Evolutionary conservation across 2,113 vertebrate genomes (phyloP), one percentile per base, ranked within the genome.

Genomic region (Gyps fulvus): DNA sequence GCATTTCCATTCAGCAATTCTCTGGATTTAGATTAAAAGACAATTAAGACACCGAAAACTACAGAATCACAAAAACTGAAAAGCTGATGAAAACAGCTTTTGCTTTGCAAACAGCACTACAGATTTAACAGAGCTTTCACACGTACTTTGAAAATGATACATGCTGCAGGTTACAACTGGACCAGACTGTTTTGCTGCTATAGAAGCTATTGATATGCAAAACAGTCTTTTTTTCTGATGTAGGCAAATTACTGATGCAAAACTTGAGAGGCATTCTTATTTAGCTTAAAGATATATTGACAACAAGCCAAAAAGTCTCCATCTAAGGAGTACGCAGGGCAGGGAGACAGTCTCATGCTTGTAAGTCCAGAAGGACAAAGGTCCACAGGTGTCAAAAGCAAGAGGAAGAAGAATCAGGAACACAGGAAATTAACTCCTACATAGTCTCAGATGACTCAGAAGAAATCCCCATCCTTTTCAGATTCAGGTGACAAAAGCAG

Each of bases 91-190:
- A 74, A 29, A n/a, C 11, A 29, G 10, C 4, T 79, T 21, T 52
- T 55, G 14, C 22, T 43, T 42, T 76, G 23, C 34, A 62, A 76
- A 61, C 4, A 63, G 34, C 23, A 23, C 25, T 25, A 72, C 7
- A 90, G 16, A 69, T 69, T 32, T 31, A 59, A 77, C 12, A 65
- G 23, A 95, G 13, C 21, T 81, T 73, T 90, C 27, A 40, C 9
- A 34, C 0, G 0, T 36, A 34, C 27, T 69, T 32, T 42, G 22
- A 49, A 45, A 83, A 73, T 5, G 13, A 65, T 58, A 80, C 13
- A 11, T 45, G 22, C 7, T 42, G 18, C 36, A 65, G 21, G 49
- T 29, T 78, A 78, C n/a, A 87, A 17, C 21, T 42, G 5, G 20
- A 69, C 5, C 25, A 73, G 32, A 50, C 18, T 65, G 55, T 42